These are phyloP conservation scores for Otolemur garnettii DNA, from an alignment of 2,113 vertebrate genomes.

Conservation along the genomic window DNA sequence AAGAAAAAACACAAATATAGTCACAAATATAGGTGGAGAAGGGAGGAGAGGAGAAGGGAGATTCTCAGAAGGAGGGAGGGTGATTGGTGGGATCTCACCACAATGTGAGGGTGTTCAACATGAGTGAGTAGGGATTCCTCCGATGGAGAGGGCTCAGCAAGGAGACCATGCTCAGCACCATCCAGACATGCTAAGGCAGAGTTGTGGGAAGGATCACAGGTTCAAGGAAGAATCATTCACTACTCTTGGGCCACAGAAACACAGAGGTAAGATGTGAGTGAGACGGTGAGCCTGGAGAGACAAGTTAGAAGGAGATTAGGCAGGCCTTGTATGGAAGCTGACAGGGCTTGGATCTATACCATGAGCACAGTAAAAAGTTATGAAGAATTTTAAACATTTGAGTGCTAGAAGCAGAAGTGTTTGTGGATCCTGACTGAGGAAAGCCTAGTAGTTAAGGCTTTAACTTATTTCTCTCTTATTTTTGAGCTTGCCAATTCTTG, in stretches of 20 bases:
- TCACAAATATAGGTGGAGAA: too few species aligned
- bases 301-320: background rate
- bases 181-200: background rate
- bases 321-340: background rate
- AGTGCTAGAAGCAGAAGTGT: background rate
- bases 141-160: background rate
- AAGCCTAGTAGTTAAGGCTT: background rate
- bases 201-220: background rate
- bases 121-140: background rate
- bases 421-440: background rate
- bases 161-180: background rate
- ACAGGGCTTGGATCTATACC: background rate
- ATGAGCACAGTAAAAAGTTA: background rate
- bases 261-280: background rate
- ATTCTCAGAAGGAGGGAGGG: too few species aligned
- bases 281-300: background rate
- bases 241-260: background rate
- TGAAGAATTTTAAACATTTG: background rate
- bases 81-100: too few species aligned
- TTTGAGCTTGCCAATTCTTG: background rate
- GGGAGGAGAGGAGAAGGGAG: too few species aligned
- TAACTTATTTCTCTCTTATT: background rate
- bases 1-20: too few species aligned
- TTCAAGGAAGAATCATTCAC: background rate
- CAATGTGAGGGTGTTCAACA: too few species aligned